Evolutionary conservation across 2,797 vertebrate genomes (phyloP).

Genomic region (Karalla daura): DNA sequence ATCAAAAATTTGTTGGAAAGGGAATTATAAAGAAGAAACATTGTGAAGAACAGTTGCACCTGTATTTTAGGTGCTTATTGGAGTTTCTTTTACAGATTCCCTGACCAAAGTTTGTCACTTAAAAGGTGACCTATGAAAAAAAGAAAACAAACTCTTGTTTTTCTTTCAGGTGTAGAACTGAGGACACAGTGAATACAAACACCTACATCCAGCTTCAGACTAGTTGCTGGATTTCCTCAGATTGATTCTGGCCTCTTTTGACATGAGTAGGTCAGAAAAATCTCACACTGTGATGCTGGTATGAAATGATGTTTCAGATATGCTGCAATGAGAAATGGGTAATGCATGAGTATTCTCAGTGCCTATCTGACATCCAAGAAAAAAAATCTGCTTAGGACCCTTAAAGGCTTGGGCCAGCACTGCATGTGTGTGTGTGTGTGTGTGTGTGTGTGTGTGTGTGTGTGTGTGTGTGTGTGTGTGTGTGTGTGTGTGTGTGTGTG

Average conservation of each 20-base stretch:
- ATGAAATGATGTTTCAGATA: slow-evolving; percentile 38
- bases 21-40: too few relatives aligned
- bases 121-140: neutral
- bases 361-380: slow-evolving; percentile 46
- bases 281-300: slow-evolving; percentile 26
- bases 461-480: slow-evolving; percentile 22
- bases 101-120: slow-evolving; percentile 12
- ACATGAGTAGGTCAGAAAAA: slow-evolving; percentile 3
- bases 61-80: too few relatives aligned
- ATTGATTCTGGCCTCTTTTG: neutral
- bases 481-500: slow-evolving; percentile 21
- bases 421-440: slow-evolving; percentile 21
- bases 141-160: neutral
- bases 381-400: too few relatives aligned
- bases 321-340: slow-evolving; percentile 27
- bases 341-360: slow-evolving; percentile 32
- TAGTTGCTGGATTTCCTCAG: neutral
- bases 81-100: slow-evolving; percentile 1
- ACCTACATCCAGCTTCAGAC: slow-evolving; percentile 1
- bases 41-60: too few relatives aligned
- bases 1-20: too few relatives aligned
- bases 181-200: neutral
- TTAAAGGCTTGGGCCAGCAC: slow-evolving; percentile 53
- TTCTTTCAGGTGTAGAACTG: slow-evolving; percentile 1
- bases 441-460: slow-evolving; percentile 27